Evolutionary conservation across 2,797 vertebrate species (phyloP).

Genomic region (Arrhamphus sclerolepis): DNA sequence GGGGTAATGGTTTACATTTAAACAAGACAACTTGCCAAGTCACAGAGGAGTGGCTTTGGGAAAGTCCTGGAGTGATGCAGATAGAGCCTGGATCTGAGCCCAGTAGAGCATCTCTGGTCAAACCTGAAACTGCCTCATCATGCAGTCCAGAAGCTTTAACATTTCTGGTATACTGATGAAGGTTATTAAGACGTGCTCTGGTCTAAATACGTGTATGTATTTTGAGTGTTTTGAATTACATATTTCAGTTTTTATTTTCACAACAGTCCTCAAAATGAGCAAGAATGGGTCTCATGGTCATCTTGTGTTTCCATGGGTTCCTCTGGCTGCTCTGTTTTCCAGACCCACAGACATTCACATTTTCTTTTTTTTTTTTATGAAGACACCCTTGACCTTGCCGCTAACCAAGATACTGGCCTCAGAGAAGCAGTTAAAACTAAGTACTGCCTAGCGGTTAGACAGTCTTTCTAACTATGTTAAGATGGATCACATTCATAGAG

Average conservation of each 20-base stretch:
- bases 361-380: too few relatives aligned
- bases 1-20: neutral
- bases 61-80: conserved; percentile 1
- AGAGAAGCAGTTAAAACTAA: conserved; percentile 6
- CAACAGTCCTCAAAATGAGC: neutral
- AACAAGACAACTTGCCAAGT: conserved; percentile 1
- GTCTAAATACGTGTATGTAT: too few relatives aligned
- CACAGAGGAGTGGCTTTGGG: neutral
- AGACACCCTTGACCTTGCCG: conserved; percentile 9
- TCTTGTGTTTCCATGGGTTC: neutral
- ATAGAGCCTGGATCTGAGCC: neutral
- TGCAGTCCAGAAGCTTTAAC: neutral
- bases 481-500: conserved; percentile 32
- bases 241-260: too few relatives aligned
- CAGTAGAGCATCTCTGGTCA: conserved; percentile 1
- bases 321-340: conserved; percentile 3
- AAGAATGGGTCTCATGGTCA: neutral
- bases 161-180: neutral
- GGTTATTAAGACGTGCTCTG: too few relatives aligned
- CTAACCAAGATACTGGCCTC: conserved; percentile 10
- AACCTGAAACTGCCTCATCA: neutral
- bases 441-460: conserved; percentile 8
- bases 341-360: conserved; percentile 16
- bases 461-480: conserved; percentile 15
- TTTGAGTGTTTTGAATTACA: too few relatives aligned